These are phyloP conservation scores for Himalopsyche tibetana DNA, from an alignment of 2,888 invertebrate genomes.

Conservation along the genomic window DNA sequence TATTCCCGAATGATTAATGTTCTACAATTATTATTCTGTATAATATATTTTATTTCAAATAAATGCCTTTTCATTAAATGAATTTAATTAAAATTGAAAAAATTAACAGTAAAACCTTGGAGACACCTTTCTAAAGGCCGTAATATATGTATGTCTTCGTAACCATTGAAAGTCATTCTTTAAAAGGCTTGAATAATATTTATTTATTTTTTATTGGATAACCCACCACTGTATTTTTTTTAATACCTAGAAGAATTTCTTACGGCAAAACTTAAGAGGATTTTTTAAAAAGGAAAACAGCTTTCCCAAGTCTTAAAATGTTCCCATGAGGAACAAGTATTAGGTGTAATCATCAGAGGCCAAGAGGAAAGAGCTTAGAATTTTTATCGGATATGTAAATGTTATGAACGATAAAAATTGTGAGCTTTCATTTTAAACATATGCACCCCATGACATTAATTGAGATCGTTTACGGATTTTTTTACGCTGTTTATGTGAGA, in stretches of 20 bases:
- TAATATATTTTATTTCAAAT: no score
- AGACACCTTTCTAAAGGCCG: no score
- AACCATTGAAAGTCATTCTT: no score
- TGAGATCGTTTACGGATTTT: constrained; percentile 61
- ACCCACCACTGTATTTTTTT: constrained; percentile 39
- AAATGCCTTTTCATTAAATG: no score
- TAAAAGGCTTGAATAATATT: no score
- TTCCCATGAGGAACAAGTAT: constrained; percentile 74
- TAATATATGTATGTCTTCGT: no score
- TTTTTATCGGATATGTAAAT: constrained; percentile 75
- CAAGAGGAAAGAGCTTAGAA: constrained; percentile 63
- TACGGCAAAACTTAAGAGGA: constrained; percentile 56
- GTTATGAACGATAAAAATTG: constrained; percentile 77
- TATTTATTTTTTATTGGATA: not conserved
- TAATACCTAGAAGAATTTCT: constrained; percentile 44
- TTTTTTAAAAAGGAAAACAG: constrained; percentile 62
- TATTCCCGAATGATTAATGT: no score
- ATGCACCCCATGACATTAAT: constrained; percentile 64
- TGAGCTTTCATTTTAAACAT: constrained; percentile 59
- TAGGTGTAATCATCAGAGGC: constrained; percentile 69
- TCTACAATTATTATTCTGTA: no score
- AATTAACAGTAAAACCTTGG: no score
- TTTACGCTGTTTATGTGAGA: constrained; percentile 60
- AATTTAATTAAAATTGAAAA: no score
- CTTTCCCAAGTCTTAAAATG: constrained; percentile 75